These are phyloP conservation scores for Hippoglossus hippoglossus DNA, from an alignment of 2,797 vertebrate genomes.

Conservation along the genomic window DNA sequence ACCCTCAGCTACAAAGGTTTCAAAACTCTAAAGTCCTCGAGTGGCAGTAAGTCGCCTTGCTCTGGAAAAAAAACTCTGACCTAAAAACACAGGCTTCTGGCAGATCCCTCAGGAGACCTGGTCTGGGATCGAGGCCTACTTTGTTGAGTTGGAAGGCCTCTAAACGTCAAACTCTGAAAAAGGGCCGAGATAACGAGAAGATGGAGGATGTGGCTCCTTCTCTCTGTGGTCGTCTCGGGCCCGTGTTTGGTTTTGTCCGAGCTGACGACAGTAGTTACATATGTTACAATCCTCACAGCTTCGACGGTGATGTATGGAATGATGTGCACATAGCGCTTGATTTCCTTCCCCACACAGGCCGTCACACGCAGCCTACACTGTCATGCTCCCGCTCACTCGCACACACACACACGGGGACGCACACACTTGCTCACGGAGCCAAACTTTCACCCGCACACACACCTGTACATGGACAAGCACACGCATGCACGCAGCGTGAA, in stretches of 20 bases:
- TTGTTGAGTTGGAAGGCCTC: slow-evolving; percentile 72
- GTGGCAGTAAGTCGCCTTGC: slow-evolving; percentile 57
- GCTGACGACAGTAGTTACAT: slow-evolving; percentile 35
- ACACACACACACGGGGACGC: slow-evolving; percentile 14
- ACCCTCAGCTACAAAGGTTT: slow-evolving; percentile 37
- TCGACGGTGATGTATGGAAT: slow-evolving; percentile 52
- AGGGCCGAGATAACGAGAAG: slow-evolving; percentile 54
- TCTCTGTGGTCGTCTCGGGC: slow-evolving; percentile 36
- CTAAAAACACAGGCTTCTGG: slow-evolving; percentile 70
- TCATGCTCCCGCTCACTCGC: slow-evolving; percentile 19
- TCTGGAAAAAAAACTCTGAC: slow-evolving; percentile 59
- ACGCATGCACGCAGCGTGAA: slow-evolving; percentile 56
- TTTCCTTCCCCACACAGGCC: slow-evolving; percentile 29
- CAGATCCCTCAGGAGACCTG: slow-evolving; percentile 66
- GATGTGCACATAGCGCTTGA: slow-evolving; percentile 52
- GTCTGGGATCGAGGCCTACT: slow-evolving; percentile 72
- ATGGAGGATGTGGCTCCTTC: slow-evolving; percentile 45
- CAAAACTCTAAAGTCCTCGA: slow-evolving; percentile 45
- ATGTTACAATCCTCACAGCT: slow-evolving; percentile 68
- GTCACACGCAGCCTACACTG: slow-evolving; percentile 43
- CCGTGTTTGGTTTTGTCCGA: slow-evolving; percentile 37
- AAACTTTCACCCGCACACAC: slow-evolving; percentile 64
- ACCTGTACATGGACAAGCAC: slow-evolving; percentile 57
- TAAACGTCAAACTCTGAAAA: slow-evolving; percentile 72
- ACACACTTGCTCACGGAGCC: slow-evolving; percentile 23